Evolutionary conservation across 2,113 vertebrate genomes (phyloP).

Genomic region (Eidolon helvum): DNA sequence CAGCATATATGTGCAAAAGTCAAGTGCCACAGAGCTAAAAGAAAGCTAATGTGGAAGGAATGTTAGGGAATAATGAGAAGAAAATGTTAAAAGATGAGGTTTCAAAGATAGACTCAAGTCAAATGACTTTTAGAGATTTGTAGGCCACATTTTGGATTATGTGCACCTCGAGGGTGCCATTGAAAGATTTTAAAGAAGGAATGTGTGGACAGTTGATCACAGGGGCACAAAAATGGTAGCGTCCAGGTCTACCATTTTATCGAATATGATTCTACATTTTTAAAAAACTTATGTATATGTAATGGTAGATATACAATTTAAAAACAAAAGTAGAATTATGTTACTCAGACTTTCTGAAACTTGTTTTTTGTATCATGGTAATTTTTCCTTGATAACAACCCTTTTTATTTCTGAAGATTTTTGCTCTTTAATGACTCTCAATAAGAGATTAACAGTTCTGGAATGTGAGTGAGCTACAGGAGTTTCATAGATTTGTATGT

Average conservation of each 20-base stretch:
- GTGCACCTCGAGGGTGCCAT: neutral
- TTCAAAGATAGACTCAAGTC: neutral
- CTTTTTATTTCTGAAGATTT: neutral
- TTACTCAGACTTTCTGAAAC: neutral
- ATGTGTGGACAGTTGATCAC: neutral
- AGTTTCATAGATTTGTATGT: neutral
- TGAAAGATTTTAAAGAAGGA: neutral
- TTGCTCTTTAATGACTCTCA: neutral
- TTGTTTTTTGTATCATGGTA: neutral
- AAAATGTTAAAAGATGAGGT: neutral
- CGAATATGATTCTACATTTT: neutral
- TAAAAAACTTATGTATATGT: neutral
- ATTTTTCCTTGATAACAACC: neutral
- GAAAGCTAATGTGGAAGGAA: neutral
- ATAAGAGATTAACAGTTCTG: neutral
- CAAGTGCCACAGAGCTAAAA: neutral
- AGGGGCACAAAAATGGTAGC: neutral
- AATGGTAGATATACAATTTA: neutral
- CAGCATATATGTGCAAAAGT: neutral
- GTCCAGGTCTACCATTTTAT: neutral
- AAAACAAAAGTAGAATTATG: neutral
- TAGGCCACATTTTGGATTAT: neutral
- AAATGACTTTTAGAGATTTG: neutral
- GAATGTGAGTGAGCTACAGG: neutral
- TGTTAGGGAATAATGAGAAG: neutral